Conservation (phyloP, 2,797 vertebrate species). For the Sebastes matsubarae region DNA sequence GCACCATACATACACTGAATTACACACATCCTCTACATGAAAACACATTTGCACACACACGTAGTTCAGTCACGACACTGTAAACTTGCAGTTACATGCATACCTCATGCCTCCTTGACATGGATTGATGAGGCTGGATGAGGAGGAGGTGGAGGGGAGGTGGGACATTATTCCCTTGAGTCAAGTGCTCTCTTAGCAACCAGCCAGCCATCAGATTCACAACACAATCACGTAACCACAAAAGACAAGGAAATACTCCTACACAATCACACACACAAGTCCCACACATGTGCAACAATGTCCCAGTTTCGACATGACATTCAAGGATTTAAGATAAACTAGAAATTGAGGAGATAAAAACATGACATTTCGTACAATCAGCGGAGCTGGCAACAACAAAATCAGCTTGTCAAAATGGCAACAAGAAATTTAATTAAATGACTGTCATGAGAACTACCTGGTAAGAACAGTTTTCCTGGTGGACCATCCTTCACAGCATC, state of each 20-base stretch:
- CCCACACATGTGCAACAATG: conserved; percentile 7
- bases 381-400: background rate
- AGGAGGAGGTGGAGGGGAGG: conserved; percentile 43
- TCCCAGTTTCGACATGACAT: conserved; percentile 9
- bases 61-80: conserved; percentile 3
- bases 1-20: background rate
- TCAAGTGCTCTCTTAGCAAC: conserved; percentile 76
- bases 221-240: conserved; percentile 54
- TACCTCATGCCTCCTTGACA: conserved; percentile 40
- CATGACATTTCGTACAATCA: background rate
- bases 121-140: conserved; percentile 47
- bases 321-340: background rate
- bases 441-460: conserved; percentile 83
- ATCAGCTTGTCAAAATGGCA: background rate
- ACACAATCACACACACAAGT: conserved; percentile 14
- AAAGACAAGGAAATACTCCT: conserved; percentile 30
- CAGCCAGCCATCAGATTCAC: conserved; percentile 55
- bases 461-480: conserved; percentile 95
- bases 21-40: background rate
- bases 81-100: conserved; percentile 22
- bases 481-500: conserved; percentile 96
- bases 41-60: background rate
- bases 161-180: conserved; percentile 70
- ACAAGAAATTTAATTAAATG: background rate
- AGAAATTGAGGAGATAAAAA: conserved; percentile 6